Base-by-base conservation (phyloP, 2,888 invertebrate genomes). In the Epinotia brunnichana region DNA sequence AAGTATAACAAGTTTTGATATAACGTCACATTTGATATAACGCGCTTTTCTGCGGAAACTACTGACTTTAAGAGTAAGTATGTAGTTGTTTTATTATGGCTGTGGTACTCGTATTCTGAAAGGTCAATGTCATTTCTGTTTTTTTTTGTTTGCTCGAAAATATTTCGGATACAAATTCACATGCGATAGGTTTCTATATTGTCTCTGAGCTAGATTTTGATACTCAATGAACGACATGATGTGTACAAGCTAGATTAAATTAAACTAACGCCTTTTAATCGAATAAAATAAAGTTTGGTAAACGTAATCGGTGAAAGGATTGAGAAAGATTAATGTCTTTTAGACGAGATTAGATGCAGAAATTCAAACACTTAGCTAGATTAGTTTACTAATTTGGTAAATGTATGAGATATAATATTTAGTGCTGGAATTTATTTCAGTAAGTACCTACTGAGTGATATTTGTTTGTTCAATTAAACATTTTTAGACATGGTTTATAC, bases 301-400 rank as follows among this genome's bases (percentile, higher is more conserved):
- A 53, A 53, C 3, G 53, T 63, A 19, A 53, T 53, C 53, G 29
- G 48, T 4, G 48, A 48, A 24, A 60, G 19, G 39, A 21, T 17
- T 41, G 35, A 9, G 41, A 1, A 39, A 35, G 53, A 53, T 61
- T 41, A 21, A 44, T 21, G 41, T 60, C 35, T 61, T 53, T 53
- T 19, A 11, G 21, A 24, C 21, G 51, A 61, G 69, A 69, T 69
- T 69, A 69, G 15, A 60, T 3, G 15, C 13, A 41, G 60, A 67
- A 67, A 39, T 56, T 66, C 21, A 51, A 35, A 15, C 67, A 44
- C 24, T 44, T 13, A 7, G 24, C 11, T 35, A 67, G 17, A 59
- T 67, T 57, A 67, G 67, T 48, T 44, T 35, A 35, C 44, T 13
- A 11, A 35, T 35, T 5, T 15, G 44, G 29, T 57, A 67, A 44